Conservation (phyloP, 2,888 invertebrate species). For the Anthrax anthrax region DNA sequence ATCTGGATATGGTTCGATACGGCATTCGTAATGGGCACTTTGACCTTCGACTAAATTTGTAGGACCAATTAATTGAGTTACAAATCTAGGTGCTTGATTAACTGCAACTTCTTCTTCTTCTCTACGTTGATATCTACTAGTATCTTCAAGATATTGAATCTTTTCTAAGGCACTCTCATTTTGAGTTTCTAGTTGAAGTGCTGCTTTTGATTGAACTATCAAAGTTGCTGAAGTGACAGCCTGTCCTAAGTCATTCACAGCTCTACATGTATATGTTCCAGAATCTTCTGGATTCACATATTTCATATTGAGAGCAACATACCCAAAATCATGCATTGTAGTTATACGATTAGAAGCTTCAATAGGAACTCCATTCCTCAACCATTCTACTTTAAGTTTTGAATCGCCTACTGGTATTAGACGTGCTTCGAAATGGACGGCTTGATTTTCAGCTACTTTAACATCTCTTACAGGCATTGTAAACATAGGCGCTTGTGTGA, state of each 20-base stretch:
- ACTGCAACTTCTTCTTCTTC: conserved; percentile 69
- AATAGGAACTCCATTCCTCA: conserved; percentile 80
- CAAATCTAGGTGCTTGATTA: conserved; percentile 71
- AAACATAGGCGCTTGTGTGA: conserved; percentile 82
- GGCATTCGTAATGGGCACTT: conserved; percentile 84
- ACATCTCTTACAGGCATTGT: conserved; percentile 82
- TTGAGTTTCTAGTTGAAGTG: conserved; percentile 74
- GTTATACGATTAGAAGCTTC: conserved; percentile 83
- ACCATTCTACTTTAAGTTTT: conserved; percentile 84
- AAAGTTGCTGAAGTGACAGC: conserved; percentile 89
- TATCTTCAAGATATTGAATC: conserved; percentile 73
- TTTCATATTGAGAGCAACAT: conserved; percentile 88
- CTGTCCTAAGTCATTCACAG: conserved; percentile 83
- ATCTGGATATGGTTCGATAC: conserved; percentile 86
- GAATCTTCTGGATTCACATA: conserved; percentile 92
- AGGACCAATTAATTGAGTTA: conserved; percentile 74
- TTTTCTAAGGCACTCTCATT: conserved; percentile 80
- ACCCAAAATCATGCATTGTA: conserved; percentile 96
- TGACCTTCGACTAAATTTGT: conserved; percentile 73
- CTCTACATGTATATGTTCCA: conserved; percentile 90
- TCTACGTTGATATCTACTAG: conserved; percentile 59
- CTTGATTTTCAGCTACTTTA: conserved; percentile 75
- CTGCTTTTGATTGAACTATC: conserved; percentile 72
- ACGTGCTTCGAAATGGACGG: conserved; percentile 86
- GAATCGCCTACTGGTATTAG: conserved; percentile 91